A percentile compares a stretch with the other conserved stretches of the same genome.
Evolutionary conservation across 2,113 vertebrate genomes (phyloP).

Genomic region (Gadus macrocephalus): DNA sequence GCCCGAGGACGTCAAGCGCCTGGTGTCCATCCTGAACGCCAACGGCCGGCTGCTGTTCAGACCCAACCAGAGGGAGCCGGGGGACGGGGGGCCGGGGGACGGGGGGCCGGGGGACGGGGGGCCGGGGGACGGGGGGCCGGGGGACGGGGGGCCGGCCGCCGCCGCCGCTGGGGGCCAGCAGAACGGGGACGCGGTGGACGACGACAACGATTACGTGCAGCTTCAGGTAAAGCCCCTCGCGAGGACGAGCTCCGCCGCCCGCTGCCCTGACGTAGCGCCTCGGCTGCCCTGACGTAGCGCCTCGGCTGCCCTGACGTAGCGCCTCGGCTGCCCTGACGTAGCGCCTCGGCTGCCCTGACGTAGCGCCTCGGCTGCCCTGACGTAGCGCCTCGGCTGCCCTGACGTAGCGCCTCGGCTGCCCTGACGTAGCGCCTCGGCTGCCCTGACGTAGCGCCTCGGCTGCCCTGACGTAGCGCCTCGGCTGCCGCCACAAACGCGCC

Average conservation of each 20-base stretch:
- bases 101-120: slow-evolving; percentile 38
- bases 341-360: not conserved
- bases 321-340: not conserved
- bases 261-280: not conserved
- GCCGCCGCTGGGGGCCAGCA: slow-evolving; percentile 14
- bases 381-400: not conserved
- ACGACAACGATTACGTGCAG: slow-evolving; percentile 78
- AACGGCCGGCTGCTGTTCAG: slow-evolving; percentile 90
- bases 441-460: not conserved
- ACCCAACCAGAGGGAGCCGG: slow-evolving; percentile 54
- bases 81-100: slow-evolving; percentile 6
- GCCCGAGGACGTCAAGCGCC: slow-evolving; percentile 87
- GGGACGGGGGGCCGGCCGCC: slow-evolving; percentile 12
- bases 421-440: not conserved
- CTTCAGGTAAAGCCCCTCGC: slow-evolving; percentile 63
- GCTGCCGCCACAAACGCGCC: not conserved
- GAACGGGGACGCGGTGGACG: slow-evolving; percentile 32
- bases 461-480: not conserved
- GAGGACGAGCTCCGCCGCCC: not conserved
- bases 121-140: slow-evolving; percentile 34
- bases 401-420: not conserved
- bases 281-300: not conserved
- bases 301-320: not conserved
- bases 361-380: not conserved
- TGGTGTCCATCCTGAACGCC: slow-evolving; percentile 88